Evolutionary conservation across 2,888 invertebrate species (phyloP), one percentile per base, ranked within the genome.

Genomic region (Caenorhabditis sp.): DNA sequence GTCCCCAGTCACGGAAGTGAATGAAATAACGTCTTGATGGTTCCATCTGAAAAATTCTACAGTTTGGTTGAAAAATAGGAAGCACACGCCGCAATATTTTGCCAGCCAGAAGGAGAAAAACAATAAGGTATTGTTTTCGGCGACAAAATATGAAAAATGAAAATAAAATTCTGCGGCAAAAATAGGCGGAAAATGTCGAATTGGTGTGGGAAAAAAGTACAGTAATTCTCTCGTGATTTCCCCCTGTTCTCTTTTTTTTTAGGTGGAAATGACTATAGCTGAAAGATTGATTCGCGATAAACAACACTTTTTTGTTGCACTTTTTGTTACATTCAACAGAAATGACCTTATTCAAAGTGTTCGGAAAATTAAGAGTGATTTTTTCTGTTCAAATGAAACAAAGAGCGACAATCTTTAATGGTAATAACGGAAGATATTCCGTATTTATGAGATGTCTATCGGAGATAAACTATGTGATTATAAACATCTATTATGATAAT

Each of bases 1-100:
- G 59, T 0, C 27, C 36, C 63, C 63, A 70, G 43, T 70, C 70
- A n/a, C 70, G 62, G 26, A 63, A 0, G n/a, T 50, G 63, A 2
- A 70, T 56, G 36, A 36, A 59, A 27, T 25, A 25, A 38, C 21
- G 14, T 63, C 38, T 20, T 20, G 14, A 20, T 31, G 1, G 20
- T 7, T 36, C n/a, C 64, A 65, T 65, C 64, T 65, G 64, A n/a
- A 65, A 65, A 8, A 14, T 31, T 52, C 23, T 26, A 10, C 14
- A 17, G 3, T 10, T 43, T 43, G n/a, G n/a, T n/a, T 14, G 43
- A 14, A 43, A 43, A 43, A 43, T n/a, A 43, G 17, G 43, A 43
- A 17, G 43, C 12, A 43, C 12, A n/a, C n/a, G n/a, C n/a, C n/a
- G n/a, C n/a, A n/a, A n/a, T n/a, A n/a, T n/a, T 17, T 43, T 43